Base-by-base conservation (phyloP, 2,888 invertebrate genomes). In the Invenusta paracnida region DNA sequence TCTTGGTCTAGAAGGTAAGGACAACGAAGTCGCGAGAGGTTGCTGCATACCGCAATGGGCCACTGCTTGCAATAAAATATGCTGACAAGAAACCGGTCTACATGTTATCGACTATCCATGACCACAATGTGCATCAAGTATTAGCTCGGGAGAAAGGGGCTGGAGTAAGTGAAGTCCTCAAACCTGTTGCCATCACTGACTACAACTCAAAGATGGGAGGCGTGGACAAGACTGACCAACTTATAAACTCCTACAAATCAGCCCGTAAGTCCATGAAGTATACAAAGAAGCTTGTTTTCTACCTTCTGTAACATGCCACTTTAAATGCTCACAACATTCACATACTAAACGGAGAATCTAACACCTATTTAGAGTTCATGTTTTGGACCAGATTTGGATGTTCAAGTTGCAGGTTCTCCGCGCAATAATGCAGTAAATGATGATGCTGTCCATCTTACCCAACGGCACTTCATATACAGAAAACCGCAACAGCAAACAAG, bases 241-340 rank as follows among this genome's bases (percentile, higher is more conserved):
- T 82, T 29, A 82, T 82, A 2, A 29, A 82, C n/a, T 11, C 30
- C 17, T 82, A 82, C 82, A 82, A 82, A 28, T 82, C 82, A 30
- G 82, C 82, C 31, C 23, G 82, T 1, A 82, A 82, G 30, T 30
- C 82, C 25, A 82, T 82, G 30, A 82, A 82, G 82, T 82, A 25
- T 13, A 29, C 23, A 23, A 82, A 82, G 31, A 82, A 82, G 29
- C 23, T 82, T 2, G 29, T 82, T 29, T 82, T 82, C 82, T 82
- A 82, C 31, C 23, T 82, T 29, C 82, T 82, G 25, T 29, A 82
- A 82, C 82, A 82, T 30, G 82, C 82, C 5, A 28, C 30, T 11
- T 82, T 82, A 28, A 82, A 82, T 82, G 82, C 82, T 29, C 82
- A 82, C 31, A 11, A 82, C 29, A 82, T 82, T 82, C 82, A 82